Percentiles rank a stretch among this genome's conserved stretches.
These are phyloP conservation scores for Octonoba sinensis DNA, from an alignment of 2,888 invertebrate species.

Conservation along the genomic window DNA sequence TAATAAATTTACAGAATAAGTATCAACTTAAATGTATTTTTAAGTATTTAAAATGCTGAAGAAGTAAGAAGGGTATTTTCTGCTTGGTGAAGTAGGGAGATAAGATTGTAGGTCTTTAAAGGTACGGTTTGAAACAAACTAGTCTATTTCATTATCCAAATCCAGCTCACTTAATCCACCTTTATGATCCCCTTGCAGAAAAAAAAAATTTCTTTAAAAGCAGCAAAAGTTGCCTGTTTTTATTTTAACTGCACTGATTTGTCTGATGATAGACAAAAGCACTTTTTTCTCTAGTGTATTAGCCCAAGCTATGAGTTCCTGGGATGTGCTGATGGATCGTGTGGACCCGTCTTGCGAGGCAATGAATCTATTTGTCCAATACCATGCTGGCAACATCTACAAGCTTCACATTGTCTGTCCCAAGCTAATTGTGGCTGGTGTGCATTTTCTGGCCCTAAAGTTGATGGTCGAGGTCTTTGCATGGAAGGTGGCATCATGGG, in stretches of 20 bases:
- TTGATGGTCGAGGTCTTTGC: slow-evolving; percentile 80
- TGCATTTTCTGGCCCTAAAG: slow-evolving; percentile 75
- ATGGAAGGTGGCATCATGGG: slow-evolving; percentile 83
- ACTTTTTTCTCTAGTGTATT: slow-evolving; percentile 77
- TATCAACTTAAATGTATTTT: no score
- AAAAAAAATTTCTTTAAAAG: neutral
- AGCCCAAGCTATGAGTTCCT: slow-evolving; percentile 88
- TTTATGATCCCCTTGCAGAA: neutral
- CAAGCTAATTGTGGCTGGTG: slow-evolving; percentile 97
- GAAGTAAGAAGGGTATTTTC: no score
- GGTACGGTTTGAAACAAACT: neutral
- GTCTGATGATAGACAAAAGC: no score
- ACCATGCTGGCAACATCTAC: slow-evolving; percentile 84
- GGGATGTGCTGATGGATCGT: slow-evolving; percentile 90
- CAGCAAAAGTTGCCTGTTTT: neutral
- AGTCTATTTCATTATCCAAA: neutral
- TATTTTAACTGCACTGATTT: neutral
- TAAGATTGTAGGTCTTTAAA: neutral
- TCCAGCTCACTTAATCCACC: neutral
- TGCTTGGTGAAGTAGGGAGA: neutral
- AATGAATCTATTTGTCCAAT: slow-evolving; percentile 81
- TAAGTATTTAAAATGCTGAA: no score
- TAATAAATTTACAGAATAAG: no score
- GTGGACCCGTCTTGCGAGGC: slow-evolving; percentile 83
- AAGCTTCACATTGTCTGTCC: slow-evolving; percentile 87